phyloP scores from a whole-genome alignment of 1,140 invertebrate genomes.

The Saccostrea cuccullata region DNA sequence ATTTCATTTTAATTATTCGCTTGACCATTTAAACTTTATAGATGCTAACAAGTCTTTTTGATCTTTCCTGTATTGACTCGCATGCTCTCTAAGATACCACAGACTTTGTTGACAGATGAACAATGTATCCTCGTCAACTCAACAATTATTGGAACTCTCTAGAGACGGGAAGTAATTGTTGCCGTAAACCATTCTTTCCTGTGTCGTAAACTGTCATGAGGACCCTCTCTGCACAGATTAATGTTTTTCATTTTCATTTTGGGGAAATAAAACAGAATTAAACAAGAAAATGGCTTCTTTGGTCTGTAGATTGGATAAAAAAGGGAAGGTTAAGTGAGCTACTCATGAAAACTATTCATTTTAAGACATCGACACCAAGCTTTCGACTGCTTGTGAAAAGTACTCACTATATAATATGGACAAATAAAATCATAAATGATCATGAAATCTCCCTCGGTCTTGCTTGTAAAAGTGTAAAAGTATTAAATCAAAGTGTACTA shows the following conservation, averaged over 20 bases:
- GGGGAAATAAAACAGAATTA: conserved; percentile 17
- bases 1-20: too few relatives aligned
- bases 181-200: conserved; percentile 18
- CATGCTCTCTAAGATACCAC: neutral
- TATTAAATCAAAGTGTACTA: too few relatives aligned
- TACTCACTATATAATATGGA: too few relatives aligned
- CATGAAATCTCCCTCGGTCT: too few relatives aligned
- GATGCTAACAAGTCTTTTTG: too few relatives aligned
- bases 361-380: too few relatives aligned
- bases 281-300: neutral
- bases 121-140: neutral
- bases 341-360: too few relatives aligned
- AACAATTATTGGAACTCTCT: conserved; percentile 23
- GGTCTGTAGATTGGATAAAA: neutral
- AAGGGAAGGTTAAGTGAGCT: neutral
- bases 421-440: too few relatives aligned
- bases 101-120: conserved; percentile 14
- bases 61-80: too few relatives aligned
- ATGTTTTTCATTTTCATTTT: conserved; percentile 26
- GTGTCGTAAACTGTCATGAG: conserved; percentile 23
- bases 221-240: neutral
- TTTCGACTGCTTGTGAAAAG: too few relatives aligned
- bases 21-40: too few relatives aligned
- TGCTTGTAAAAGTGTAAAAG: too few relatives aligned
- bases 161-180: conserved; percentile 16